phyloP scores from a whole-genome alignment of 2,888 invertebrate genomes.

The Psylliodes chrysocephalus region DNA sequence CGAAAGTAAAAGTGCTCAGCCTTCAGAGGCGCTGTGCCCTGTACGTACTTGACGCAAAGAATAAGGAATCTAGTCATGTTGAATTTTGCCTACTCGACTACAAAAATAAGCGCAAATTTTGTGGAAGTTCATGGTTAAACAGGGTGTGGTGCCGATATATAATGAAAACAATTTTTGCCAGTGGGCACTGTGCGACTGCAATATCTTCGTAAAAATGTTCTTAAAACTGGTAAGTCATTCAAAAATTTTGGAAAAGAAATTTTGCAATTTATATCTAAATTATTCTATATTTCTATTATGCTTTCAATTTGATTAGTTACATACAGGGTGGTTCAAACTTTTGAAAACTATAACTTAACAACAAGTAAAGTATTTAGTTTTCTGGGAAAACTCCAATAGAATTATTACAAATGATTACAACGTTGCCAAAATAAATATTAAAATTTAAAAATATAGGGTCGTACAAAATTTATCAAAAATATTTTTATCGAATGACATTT shows the following conservation, averaged over 20 bases:
- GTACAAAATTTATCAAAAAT: no score
- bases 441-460: no score
- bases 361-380: neutral
- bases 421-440: no score
- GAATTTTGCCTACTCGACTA: neutral
- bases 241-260: no score
- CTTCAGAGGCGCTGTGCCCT: conserved; percentile 21
- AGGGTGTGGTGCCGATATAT: conserved; percentile 61
- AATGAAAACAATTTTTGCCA: conserved; percentile 56
- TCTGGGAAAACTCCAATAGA: no score
- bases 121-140: conserved; percentile 55
- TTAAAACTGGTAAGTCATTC: conserved; percentile 63
- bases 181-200: conserved; percentile 57
- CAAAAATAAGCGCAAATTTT: conserved; percentile 29
- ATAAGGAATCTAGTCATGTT: conserved; percentile 9
- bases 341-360: neutral
- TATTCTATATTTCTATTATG: no score
- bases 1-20: conserved; percentile 22
- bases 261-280: no score
- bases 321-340: conserved; percentile 9
- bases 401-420: no score
- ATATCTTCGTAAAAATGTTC: conserved; percentile 60
- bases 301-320: neutral
- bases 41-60: neutral
- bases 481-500: no score